phyloP scores from a whole-genome alignment of 2,797 vertebrate species.

The Taeniopygia guttata region DNA sequence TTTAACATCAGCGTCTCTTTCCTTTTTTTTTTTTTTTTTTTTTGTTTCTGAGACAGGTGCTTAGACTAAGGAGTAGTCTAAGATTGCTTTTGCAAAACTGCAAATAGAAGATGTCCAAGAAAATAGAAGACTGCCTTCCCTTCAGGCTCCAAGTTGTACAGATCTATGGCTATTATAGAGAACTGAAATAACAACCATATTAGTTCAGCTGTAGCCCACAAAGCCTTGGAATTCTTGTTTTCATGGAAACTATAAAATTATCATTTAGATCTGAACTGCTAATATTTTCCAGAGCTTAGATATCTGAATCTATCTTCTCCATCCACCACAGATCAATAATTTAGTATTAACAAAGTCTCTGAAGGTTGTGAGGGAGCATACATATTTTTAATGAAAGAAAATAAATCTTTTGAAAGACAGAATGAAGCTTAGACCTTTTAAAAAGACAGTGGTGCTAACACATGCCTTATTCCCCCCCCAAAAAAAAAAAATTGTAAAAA shows the following conservation, averaged over 20 bases:
- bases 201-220: background rate
- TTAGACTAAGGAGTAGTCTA: background rate
- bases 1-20: background rate
- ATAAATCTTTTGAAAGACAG: background rate
- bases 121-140: background rate
- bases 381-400: background rate
- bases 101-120: background rate
- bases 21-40: background rate
- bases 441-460: background rate
- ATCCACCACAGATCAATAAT: background rate
- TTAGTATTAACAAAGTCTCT: background rate
- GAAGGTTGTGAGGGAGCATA: accelerated
- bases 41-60: background rate
- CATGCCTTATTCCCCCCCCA: background rate
- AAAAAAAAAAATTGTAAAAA: background rate
- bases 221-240: background rate
- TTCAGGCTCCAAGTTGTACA: background rate
- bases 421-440: background rate
- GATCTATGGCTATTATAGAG: background rate
- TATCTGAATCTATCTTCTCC: background rate
- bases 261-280: background rate
- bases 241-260: background rate
- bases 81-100: background rate
- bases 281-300: background rate
- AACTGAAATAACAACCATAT: background rate